Percentiles rank a stretch among this genome's conserved stretches.
Conservation (phyloP, 1,140 invertebrate genomes). For the Lepidurus arcticus region DNA sequence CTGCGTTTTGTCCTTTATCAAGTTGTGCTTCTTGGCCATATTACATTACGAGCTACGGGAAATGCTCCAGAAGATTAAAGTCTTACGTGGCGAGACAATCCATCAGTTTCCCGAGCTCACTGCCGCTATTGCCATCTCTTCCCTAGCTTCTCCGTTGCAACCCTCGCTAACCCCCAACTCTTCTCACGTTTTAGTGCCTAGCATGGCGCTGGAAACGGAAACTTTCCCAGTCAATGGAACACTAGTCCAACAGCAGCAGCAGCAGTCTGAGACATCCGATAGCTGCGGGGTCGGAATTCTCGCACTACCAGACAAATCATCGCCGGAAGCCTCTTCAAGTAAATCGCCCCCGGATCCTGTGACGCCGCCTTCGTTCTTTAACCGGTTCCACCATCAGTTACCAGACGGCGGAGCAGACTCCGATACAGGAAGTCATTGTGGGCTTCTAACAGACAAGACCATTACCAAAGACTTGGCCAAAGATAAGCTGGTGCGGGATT, state of each 20-base stretch:
- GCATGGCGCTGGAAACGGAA: slow-evolving; percentile 35
- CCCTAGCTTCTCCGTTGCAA: slow-evolving; percentile 27
- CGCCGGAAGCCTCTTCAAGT: slow-evolving; percentile 16
- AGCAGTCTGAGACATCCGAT: neutral
- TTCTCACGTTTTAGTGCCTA: neutral
- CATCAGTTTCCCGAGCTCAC: slow-evolving; percentile 41
- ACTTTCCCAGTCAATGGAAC: slow-evolving; percentile 9
- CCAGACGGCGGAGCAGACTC: slow-evolving; percentile 52
- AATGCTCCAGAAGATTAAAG: slow-evolving; percentile 81
- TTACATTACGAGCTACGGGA: slow-evolving; percentile 74
- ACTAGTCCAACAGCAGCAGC: neutral
- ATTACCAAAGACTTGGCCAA: neutral
- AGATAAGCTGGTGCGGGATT: slow-evolving; percentile 24
- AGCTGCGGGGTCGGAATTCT: neutral
- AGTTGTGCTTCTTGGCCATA: slow-evolving; percentile 82
- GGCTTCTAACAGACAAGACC: slow-evolving; percentile 41
- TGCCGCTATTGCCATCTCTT: slow-evolving; percentile 39
- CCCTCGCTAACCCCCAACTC: slow-evolving; percentile 7
- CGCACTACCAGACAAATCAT: slow-evolving; percentile 24
- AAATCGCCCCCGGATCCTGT: neutral
- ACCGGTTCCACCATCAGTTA: slow-evolving; percentile 47
- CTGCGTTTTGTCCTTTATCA: slow-evolving; percentile 82
- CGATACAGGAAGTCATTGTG: slow-evolving; percentile 59
- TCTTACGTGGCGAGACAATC: slow-evolving; percentile 49
- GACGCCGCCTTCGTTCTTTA: slow-evolving; percentile 40